These are phyloP conservation scores for Philereme vetulata DNA, from an alignment of 2,888 invertebrate genomes.

Conservation along the genomic window DNA sequence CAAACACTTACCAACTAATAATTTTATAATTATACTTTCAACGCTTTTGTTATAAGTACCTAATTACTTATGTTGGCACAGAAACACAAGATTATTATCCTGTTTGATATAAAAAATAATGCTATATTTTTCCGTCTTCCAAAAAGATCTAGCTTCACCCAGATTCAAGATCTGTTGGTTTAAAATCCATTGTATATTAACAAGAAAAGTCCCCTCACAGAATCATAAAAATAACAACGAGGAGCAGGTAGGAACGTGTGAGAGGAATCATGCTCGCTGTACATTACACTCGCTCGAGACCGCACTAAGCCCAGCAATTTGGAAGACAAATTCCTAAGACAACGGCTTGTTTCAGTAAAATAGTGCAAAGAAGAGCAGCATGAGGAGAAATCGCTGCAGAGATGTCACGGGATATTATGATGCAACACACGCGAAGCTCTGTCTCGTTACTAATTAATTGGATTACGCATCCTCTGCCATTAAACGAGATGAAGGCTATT, in stretches of 20 bases:
- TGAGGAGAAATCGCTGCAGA: constrained; percentile 34
- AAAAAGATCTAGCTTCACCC: constrained; percentile 3
- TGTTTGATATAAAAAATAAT: not conserved
- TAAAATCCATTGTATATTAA: constrained; percentile 31
- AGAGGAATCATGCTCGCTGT: constrained; percentile 33
- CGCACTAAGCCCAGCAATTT: constrained; percentile 44
- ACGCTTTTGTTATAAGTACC: too few species aligned
- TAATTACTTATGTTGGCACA: too few species aligned
- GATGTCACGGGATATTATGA: constrained; percentile 38
- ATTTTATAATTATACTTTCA: too few species aligned
- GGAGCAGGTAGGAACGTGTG: constrained; percentile 33
- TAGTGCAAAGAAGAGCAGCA: constrained; percentile 41
- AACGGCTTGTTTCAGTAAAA: constrained; percentile 45
- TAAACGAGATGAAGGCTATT: constrained; percentile 72
- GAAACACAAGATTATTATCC: too few species aligned
- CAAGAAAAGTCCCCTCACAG: constrained; percentile 27
- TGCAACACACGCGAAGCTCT: constrained; percentile 63
- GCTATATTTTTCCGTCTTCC: constrained; percentile 3
- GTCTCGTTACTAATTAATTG: constrained; percentile 73
- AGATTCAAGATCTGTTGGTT: constrained; percentile 22
- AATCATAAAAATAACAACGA: constrained; percentile 34
- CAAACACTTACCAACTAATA: not conserved
- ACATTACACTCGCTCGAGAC: constrained; percentile 41
- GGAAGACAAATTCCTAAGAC: constrained; percentile 48
- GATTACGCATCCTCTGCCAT: constrained; percentile 70